phyloP scores from a whole-genome alignment of 2,797 vertebrate species.

The Austrolebias charrua region DNA sequence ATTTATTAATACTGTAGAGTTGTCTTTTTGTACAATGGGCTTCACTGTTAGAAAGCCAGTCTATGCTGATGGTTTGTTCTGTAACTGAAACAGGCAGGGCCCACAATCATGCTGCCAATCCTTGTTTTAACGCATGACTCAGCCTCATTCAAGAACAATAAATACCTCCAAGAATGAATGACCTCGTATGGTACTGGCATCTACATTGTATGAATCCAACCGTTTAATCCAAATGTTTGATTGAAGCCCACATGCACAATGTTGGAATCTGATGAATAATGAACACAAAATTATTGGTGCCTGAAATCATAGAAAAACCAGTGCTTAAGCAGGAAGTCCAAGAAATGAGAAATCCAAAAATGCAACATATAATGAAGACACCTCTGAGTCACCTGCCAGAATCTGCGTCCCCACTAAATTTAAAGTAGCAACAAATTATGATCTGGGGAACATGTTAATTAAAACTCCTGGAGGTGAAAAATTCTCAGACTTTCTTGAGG shows the following conservation, averaged over 20 bases:
- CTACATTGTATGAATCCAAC: neutral
- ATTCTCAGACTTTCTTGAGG: no score
- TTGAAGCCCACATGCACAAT: neutral
- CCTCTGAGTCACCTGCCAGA: neutral
- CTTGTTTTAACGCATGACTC: slow-evolving; percentile 4
- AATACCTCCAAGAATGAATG: neutral
- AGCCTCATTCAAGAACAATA: slow-evolving; percentile 9
- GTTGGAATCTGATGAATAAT: neutral
- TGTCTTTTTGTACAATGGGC: slow-evolving; percentile 7
- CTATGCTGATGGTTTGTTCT: neutral
- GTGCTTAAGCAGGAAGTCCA: neutral
- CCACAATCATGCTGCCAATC: slow-evolving; percentile 21
- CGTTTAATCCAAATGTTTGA: no score
- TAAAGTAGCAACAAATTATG: no score
- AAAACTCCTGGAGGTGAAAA: no score
- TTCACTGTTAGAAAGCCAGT: slow-evolving; percentile 12
- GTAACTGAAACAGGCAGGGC: slow-evolving; percentile 10
- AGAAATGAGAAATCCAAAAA: neutral
- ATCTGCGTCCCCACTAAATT: no score
- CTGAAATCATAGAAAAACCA: neutral
- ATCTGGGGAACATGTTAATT: no score
- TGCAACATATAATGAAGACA: neutral
- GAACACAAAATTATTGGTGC: no score
- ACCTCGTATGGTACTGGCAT: neutral
- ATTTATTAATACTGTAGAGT: slow-evolving; percentile 35